phyloP scores from a whole-genome alignment of 2,797 vertebrate species.

The Sebastiscus tertius region DNA sequence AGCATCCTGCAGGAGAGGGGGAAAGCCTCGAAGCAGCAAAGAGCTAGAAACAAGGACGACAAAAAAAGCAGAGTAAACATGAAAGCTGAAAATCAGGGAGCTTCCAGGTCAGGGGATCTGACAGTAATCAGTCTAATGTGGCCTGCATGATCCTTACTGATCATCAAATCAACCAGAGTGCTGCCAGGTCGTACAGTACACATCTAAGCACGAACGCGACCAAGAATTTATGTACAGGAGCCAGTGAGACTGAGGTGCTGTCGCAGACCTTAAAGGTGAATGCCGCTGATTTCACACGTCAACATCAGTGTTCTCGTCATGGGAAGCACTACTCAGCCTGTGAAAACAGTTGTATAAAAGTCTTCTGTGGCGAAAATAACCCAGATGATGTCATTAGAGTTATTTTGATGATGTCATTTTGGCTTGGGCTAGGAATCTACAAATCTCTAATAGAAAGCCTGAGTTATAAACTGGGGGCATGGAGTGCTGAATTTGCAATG shows the following conservation, averaged over 20 bases:
- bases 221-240: not conserved
- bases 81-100: not conserved
- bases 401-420: not conserved
- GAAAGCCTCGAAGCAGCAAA: not conserved
- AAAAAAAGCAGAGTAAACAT: not conserved
- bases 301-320: too few species aligned
- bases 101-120: slow-evolving; percentile 14
- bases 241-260: not conserved
- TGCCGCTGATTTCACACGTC: not conserved
- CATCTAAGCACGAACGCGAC: not conserved
- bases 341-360: too few species aligned
- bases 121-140: slow-evolving; percentile 17
- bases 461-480: not conserved
- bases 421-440: not conserved
- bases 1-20: slow-evolving; percentile 2
- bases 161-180: slow-evolving; percentile 18
- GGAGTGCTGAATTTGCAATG: not conserved
- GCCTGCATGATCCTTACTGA: not conserved
- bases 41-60: not conserved
- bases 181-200: not conserved
- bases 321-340: too few species aligned
- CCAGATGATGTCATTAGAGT: not conserved
- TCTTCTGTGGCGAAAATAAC: not conserved
- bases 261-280: too few species aligned
- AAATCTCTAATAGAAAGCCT: not conserved